Base-by-base conservation (phyloP, 2,797 vertebrate genomes). In the Euthynnus affinis region DNA sequence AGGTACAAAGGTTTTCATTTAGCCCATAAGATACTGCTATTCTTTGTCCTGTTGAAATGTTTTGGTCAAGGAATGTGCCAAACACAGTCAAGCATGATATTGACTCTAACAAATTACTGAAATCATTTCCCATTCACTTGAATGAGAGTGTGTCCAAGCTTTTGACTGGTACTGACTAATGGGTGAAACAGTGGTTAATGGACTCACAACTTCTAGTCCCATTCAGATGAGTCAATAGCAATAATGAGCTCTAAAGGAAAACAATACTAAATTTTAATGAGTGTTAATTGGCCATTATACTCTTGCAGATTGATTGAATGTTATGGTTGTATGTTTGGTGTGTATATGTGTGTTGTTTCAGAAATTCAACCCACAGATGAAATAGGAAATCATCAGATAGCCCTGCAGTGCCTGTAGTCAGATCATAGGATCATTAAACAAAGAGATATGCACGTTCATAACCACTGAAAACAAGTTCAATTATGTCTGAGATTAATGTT, bases 1-100 rank as follows among this genome's bases (percentile, higher is more conserved):
- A 94, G 96, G 98, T 99, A 95, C 3, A 40, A 27, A 15, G 2
- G 4, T 32, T 44, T n/a, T 6, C 5, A 12, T 44, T 34, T 57
- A 32, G 29, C 29, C 29, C 29, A 32, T 32, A 71, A 55, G 20
- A 52, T 70, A 37, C 6, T 78, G 52, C 71, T 87, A 22, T 75
- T 20, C 10, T 34, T 23, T 18, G 27, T 29, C 9, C 13, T 75
- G 46, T 29, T 14, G 32, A 29, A 25, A 27, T 61, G 15, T 9
- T 34, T 42, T 10, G 9, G 37, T 37, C 37, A 37, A 37, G 9
- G 37, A 37, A 37, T 0, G 2, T 1, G 3, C 10, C 37, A 37
- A 37, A 37, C 37, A 37, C 37, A 12, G 3, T 37, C 37, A 37
- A 37, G 8, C 10, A 37, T 10, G 37, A 37, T 37, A 37, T 3